A percentile compares a stretch with the other conserved stretches of the same genome.
phyloP scores from a whole-genome alignment of 2,888 invertebrate species.

The Andrena hattorfiana region DNA sequence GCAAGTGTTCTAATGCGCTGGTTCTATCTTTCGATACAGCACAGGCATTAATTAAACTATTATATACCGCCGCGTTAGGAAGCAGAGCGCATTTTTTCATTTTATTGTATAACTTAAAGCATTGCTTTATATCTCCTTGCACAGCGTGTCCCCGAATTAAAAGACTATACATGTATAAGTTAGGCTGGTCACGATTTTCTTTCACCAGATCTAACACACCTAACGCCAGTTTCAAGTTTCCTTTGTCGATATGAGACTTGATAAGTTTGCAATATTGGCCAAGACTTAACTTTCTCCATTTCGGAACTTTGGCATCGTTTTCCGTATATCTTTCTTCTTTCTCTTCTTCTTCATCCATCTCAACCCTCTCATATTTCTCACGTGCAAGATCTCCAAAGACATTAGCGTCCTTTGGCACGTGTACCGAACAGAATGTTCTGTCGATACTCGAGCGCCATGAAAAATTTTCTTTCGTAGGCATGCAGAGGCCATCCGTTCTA shows the following conservation, averaged over 20 bases:
- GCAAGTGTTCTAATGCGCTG: constrained; percentile 90
- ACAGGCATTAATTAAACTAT: constrained; percentile 95
- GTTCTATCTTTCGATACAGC: constrained; percentile 90
- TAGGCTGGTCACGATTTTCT: constrained; percentile 92
- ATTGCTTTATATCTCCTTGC: constrained; percentile 94
- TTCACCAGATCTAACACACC: constrained; percentile 92
- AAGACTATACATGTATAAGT: constrained; percentile 92
- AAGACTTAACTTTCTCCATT: constrained; percentile 85
- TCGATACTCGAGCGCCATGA: not conserved
- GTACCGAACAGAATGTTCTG: not conserved
- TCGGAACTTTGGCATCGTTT: constrained; percentile 65
- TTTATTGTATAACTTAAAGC: constrained; percentile 92
- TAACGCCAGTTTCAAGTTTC: constrained; percentile 91
- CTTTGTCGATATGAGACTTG: constrained; percentile 88
- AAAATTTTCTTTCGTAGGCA: too few relatives aligned
- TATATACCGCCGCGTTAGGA: constrained; percentile 91
- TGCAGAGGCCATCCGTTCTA: not conserved
- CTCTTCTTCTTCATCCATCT: constrained; percentile 76
- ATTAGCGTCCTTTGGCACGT: not conserved
- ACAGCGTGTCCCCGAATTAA: constrained; percentile 94
- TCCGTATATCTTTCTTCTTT: constrained; percentile 75
- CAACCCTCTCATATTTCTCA: constrained; percentile 58
- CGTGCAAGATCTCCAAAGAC: constrained; percentile 36
- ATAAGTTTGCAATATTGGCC: constrained; percentile 91
- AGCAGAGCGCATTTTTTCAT: constrained; percentile 92